Conservation (phyloP, 92 coral and sea anemone species). For the Palythoa caribaeorum region DNA sequence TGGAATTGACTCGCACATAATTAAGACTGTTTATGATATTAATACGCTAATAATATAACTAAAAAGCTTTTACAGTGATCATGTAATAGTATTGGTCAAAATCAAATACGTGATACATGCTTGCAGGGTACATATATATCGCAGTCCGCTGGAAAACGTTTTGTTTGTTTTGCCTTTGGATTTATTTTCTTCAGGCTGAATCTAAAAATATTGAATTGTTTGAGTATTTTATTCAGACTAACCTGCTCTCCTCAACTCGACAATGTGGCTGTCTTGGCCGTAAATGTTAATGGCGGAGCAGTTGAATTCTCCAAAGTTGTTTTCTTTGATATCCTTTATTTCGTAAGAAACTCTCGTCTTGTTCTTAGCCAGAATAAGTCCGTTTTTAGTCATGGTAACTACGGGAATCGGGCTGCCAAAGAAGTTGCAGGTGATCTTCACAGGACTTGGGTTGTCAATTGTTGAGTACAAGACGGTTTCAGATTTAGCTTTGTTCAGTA, state of each 20-base stretch:
- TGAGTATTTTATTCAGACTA: background rate
- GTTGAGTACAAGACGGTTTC: slow-evolving; percentile 63
- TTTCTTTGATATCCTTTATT: background rate
- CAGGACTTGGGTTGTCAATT: slow-evolving; percentile 48
- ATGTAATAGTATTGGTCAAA: too few species aligned
- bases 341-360: slow-evolving; percentile 38
- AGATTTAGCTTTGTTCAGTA: slow-evolving; percentile 37
- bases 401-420: slow-evolving; percentile 70
- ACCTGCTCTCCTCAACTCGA: slow-evolving; percentile 68
- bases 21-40: too few species aligned
- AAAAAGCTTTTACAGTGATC: too few species aligned
- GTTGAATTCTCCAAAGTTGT: slow-evolving; percentile 64
- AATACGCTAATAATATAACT: too few species aligned
- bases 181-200: too few species aligned
- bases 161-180: too few species aligned
- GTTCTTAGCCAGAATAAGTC: slow-evolving; percentile 52
- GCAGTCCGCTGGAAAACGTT: too few species aligned
- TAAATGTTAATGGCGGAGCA: slow-evolving; percentile 65
- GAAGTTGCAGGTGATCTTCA: slow-evolving; percentile 65
- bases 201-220: background rate
- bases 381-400: slow-evolving; percentile 62
- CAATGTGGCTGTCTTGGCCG: slow-evolving; percentile 36
- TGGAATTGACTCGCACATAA: too few species aligned
- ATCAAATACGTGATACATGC: too few species aligned
- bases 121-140: too few species aligned